Conservation (phyloP, 2,797 vertebrate species). For the Megalops cyprinoides region DNA sequence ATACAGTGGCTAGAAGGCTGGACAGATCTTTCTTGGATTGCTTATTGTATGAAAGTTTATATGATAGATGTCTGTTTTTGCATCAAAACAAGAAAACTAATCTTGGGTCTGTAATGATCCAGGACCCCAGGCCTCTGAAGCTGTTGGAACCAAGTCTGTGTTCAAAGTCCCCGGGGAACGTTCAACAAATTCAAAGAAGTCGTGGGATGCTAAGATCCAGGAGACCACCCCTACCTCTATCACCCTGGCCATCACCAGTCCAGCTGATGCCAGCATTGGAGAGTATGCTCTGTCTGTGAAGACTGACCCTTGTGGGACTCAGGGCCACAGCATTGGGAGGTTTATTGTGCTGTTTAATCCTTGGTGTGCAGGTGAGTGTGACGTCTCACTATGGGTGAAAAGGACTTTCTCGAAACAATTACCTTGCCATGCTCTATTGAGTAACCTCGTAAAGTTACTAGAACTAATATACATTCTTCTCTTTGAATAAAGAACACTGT, state of each 20-base stretch:
- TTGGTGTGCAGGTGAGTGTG: slow-evolving; percentile 23
- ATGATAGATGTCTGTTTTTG: not conserved
- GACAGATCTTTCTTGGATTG: not conserved
- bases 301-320: not conserved
- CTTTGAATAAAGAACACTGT: too few relatives aligned
- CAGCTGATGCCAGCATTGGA: slow-evolving; percentile 7
- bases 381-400: slow-evolving; percentile 57
- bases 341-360: slow-evolving; percentile 7
- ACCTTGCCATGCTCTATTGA: too few relatives aligned
- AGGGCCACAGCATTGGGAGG: not conserved
- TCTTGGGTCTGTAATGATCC: slow-evolving; percentile 33
- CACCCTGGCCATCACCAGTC: not conserved
- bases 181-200: fast-evolving
- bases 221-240: not conserved
- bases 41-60: not conserved
- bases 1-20: not conserved
- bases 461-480: too few relatives aligned
- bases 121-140: slow-evolving; percentile 74
- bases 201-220: not conserved
- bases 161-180: slow-evolving; percentile 56
- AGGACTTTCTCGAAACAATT: slow-evolving; percentile 65
- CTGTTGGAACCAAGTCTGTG: slow-evolving; percentile 60
- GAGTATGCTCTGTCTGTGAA: not conserved
- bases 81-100: too few relatives aligned
- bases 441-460: too few relatives aligned